Evolutionary conservation across 2,888 invertebrate genomes (phyloP).

Genomic region (Pyrocoelia pectoralis): DNA sequence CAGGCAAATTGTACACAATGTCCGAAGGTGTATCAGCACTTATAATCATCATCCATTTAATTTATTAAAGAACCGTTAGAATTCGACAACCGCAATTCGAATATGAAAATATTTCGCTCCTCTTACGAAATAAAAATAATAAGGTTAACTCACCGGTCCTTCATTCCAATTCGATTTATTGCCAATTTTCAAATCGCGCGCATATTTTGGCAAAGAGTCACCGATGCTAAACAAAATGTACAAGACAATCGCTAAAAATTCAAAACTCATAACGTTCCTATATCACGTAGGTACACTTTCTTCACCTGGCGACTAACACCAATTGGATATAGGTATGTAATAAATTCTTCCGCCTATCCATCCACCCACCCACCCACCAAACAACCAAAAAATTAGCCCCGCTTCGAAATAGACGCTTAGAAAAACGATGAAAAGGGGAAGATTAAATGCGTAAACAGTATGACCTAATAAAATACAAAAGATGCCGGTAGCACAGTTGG

Average conservation of each 20-base stretch:
- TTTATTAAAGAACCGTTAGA: conserved; percentile 1
- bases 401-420: not conserved
- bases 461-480: not conserved
- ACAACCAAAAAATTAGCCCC: not conserved
- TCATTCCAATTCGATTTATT: not conserved
- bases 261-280: not conserved
- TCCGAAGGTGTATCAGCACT: not conserved
- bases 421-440: not conserved
- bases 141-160: not conserved
- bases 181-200: not conserved
- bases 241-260: not conserved
- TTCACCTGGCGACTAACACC: not conserved
- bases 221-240: not conserved
- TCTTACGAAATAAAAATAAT: not conserved
- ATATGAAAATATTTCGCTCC: not conserved
- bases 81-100: not conserved
- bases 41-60: not conserved
- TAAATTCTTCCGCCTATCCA: not conserved
- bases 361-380: not conserved
- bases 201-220: not conserved
- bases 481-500: not conserved
- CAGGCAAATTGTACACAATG: no score
- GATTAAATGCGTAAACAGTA: no score
- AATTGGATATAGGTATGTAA: not conserved
- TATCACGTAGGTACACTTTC: not conserved